Evolutionary conservation across 2,113 vertebrate genomes (phyloP).

Genomic region (Mesocricetus auratus): DNA sequence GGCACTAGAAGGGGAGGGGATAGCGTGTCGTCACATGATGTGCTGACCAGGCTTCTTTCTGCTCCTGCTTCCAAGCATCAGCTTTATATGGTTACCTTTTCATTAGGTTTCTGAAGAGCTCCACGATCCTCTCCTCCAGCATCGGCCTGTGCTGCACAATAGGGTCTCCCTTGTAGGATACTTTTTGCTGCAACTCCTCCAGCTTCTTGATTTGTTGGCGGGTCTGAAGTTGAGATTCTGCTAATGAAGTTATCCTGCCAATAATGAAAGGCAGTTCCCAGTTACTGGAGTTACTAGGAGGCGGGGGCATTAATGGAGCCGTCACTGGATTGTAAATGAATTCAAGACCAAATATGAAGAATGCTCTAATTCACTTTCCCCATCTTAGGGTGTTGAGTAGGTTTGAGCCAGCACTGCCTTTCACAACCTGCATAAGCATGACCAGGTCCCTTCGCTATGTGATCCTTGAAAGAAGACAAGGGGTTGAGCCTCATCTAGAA

Average conservation of each 20-base stretch:
- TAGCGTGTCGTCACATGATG: neutral
- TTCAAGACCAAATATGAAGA: neutral
- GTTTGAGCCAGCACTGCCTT: neutral
- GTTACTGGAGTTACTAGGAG: neutral
- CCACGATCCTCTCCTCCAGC: conserved; percentile 97
- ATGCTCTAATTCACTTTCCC: neutral
- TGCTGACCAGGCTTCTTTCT: accelerated
- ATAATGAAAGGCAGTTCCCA: neutral
- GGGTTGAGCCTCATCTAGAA: neutral
- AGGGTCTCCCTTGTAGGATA: conserved; percentile 98
- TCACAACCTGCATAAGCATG: neutral
- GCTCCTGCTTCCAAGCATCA: neutral
- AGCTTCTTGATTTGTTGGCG: conserved; percentile 99
- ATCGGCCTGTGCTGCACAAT: conserved; percentile 98
- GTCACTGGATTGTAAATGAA: neutral
- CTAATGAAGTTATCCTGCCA: conserved; percentile 96
- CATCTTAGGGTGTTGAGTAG: neutral
- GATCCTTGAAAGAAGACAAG: neutral
- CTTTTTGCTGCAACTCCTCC: conserved; percentile 98
- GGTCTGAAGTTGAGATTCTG: conserved; percentile 98
- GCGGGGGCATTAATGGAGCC: neutral
- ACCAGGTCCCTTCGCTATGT: neutral
- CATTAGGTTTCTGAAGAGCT: conserved; percentile 98
- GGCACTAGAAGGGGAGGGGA: conserved; percentile 87
- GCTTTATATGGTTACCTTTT: conserved; percentile 90